phyloP scores from a whole-genome alignment of 2,888 invertebrate species.

The Habroteleia sp. region DNA sequence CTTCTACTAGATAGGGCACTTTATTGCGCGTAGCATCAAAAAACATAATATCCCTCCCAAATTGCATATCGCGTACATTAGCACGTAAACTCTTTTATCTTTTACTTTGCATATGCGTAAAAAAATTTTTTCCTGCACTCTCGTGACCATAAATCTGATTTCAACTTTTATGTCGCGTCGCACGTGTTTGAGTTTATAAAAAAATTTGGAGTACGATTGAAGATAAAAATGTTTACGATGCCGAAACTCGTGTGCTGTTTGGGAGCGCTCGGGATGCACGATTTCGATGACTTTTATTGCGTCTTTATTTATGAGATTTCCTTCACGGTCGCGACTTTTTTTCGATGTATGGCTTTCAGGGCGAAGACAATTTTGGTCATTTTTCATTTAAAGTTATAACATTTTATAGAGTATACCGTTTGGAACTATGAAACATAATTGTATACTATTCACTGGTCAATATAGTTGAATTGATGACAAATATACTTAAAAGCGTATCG shows the following conservation, averaged over 20 bases:
- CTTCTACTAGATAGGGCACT: conserved; percentile 19
- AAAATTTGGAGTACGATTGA: conserved; percentile 41
- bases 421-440: conserved; percentile 31
- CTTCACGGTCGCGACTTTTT: conserved; percentile 8
- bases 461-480: conserved; percentile 18
- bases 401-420: conserved; percentile 6
- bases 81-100: conserved; percentile 41
- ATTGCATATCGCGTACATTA: conserved; percentile 40
- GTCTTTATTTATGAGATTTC: conserved; percentile 27
- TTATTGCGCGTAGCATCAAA: conserved; percentile 28
- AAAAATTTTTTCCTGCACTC: conserved; percentile 18
- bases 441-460: conserved; percentile 15
- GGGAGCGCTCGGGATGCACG: conserved; percentile 7
- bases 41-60: conserved; percentile 36
- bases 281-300: conserved; percentile 34
- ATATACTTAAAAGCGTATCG: conserved; percentile 16
- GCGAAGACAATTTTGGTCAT: background rate
- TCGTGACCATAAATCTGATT: conserved; percentile 32
- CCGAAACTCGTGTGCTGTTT: conserved; percentile 8
- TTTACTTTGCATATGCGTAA: conserved; percentile 49
- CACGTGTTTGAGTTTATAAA: conserved; percentile 37
- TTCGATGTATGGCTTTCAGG: background rate
- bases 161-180: conserved; percentile 35
- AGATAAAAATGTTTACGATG: conserved; percentile 54
- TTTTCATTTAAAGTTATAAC: conserved; percentile 12